phyloP scores from a whole-genome alignment of 2,888 invertebrate species.

The Oxytorus armatus region DNA sequence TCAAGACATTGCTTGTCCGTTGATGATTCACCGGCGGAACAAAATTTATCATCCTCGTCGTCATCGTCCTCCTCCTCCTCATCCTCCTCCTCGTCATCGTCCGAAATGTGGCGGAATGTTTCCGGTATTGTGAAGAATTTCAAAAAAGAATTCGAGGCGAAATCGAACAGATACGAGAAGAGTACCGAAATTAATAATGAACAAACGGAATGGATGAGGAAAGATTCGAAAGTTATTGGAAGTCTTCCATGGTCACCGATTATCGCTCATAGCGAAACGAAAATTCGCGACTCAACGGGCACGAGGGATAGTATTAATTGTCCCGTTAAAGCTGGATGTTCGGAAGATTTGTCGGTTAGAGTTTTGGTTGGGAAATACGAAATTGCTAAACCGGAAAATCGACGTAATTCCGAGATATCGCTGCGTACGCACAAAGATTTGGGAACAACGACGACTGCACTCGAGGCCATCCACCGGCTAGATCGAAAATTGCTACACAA shows the following conservation, averaged over 20 bases:
- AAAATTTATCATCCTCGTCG: constrained; percentile 59
- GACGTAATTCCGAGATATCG: constrained; percentile 78
- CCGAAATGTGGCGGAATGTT: constrained; percentile 82
- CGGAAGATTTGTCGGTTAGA: constrained; percentile 90
- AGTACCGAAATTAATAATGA: constrained; percentile 71
- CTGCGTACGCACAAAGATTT: constrained; percentile 76
- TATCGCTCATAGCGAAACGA: constrained; percentile 86
- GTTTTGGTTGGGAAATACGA: constrained; percentile 92
- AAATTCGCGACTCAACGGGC: constrained; percentile 83
- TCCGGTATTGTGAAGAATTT: constrained; percentile 93
- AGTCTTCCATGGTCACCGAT: constrained; percentile 86
- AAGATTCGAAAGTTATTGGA: constrained; percentile 80
- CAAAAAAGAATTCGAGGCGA: constrained; percentile 95
- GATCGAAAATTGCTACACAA: constrained; percentile 78
- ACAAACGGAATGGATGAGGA: constrained; percentile 74
- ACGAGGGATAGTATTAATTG: constrained; percentile 83
- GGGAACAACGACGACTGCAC: constrained; percentile 67
- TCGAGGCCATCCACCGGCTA: constrained; percentile 81
- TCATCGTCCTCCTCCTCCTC: constrained; percentile 63
- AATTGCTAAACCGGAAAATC: no score
- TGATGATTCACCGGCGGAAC: constrained; percentile 80
- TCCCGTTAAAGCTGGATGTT: no score
- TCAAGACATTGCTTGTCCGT: constrained; percentile 80
- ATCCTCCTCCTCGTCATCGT: constrained; percentile 64
- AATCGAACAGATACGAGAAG: constrained; percentile 84